These are phyloP conservation scores for Oryzias curvinotus DNA, from an alignment of 2,113 vertebrate genomes.

Conservation along the genomic window DNA sequence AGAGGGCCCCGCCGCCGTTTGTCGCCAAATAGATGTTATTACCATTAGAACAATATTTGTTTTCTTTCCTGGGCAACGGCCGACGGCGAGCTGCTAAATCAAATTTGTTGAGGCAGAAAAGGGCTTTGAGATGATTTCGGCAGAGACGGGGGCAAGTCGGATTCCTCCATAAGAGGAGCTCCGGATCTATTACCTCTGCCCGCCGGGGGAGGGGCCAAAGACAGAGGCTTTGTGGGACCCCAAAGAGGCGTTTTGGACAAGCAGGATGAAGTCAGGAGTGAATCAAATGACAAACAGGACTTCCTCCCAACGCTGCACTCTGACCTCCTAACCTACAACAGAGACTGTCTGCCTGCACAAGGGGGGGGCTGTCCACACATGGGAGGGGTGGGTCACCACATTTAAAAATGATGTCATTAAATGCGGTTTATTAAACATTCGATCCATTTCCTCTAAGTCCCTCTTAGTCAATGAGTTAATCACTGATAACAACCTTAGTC, in stretches of 20 bases:
- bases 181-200: constrained; percentile 52
- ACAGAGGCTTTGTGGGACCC: constrained; percentile 32
- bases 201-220: background rate
- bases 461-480: no score
- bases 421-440: no score
- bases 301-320: constrained; percentile 11
- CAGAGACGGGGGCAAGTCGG: constrained; percentile 40
- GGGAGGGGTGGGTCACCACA: constrained; percentile 27
- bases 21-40: constrained; percentile 82
- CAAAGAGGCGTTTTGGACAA: constrained; percentile 46
- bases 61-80: constrained; percentile 72
- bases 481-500: no score
- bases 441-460: no score
- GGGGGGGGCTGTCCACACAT: no score
- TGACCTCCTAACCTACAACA: constrained; percentile 16
- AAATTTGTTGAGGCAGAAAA: constrained; percentile 74
- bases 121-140: constrained; percentile 54
- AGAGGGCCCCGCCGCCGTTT: constrained; percentile 67
- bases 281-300: constrained; percentile 41
- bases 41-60: constrained; percentile 85
- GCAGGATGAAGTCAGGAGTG: constrained; percentile 33
- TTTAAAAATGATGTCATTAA: no score
- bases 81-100: constrained; percentile 74
- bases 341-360: constrained; percentile 17
- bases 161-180: constrained; percentile 26